Evolutionary conservation across 1,140 invertebrate genomes (phyloP).

Genomic region (Drosophila kanapiae): DNA sequence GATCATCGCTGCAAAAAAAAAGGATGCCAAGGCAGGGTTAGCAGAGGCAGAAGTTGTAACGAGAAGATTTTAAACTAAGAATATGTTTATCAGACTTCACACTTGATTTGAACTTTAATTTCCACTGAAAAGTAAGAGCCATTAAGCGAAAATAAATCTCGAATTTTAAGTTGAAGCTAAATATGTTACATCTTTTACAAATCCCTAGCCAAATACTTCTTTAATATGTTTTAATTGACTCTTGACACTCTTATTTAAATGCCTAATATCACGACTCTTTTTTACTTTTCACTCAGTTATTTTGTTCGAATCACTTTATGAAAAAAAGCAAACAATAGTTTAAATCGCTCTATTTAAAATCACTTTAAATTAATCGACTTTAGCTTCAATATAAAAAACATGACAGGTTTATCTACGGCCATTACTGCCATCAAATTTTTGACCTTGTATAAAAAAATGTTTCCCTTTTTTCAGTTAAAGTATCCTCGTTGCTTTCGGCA

Average conservation of each 20-base stretch:
- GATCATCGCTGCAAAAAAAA: constrained; percentile 88
- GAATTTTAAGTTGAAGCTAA: not conserved
- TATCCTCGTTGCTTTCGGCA: not conserved
- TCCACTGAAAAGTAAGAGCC: not conserved
- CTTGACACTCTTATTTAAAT: not conserved
- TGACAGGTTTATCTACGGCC: not conserved
- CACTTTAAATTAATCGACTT: not conserved
- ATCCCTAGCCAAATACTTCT: not conserved
- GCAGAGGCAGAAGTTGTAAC: too few species aligned
- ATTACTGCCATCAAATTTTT: not conserved
- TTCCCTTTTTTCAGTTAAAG: too few species aligned
- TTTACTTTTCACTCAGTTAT: not conserved
- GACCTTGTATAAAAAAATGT: not conserved
- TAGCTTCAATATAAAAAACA: not conserved
- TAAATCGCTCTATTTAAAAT: not conserved
- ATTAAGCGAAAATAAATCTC: not conserved
- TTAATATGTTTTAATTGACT: not conserved
- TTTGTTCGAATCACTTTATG: not conserved
- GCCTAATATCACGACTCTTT: too few species aligned
- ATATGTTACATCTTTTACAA: not conserved
- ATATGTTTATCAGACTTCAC: too few species aligned
- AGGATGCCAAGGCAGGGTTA: not conserved
- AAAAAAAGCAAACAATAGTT: not conserved
- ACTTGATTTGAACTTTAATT: not conserved
- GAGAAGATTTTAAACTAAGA: too few species aligned